These are phyloP conservation scores for Atherix ibis DNA, from an alignment of 2,888 invertebrate species.

Conservation along the genomic window DNA sequence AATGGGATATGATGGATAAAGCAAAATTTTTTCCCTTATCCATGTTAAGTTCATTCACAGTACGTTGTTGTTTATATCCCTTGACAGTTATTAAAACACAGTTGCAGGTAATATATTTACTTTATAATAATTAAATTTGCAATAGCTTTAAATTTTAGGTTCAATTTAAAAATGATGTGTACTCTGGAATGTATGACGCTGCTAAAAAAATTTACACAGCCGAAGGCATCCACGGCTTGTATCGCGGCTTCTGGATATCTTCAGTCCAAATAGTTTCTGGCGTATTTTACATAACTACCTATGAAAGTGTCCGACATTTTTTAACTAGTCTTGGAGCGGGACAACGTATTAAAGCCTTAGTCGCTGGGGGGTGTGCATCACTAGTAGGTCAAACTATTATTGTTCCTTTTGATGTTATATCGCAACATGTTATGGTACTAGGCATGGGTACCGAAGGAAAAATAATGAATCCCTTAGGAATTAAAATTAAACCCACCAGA, in stretches of 20 bases:
- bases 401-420: constrained; percentile 91
- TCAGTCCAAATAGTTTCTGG: constrained; percentile 75
- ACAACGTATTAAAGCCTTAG: constrained; percentile 46
- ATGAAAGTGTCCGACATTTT: constrained; percentile 76
- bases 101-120: constrained; percentile 46
- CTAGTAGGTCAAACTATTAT: constrained; percentile 88
- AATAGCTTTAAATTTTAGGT: constrained; percentile 13
- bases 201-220: constrained; percentile 67
- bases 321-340: constrained; percentile 39
- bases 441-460: constrained; percentile 40
- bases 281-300: constrained; percentile 84
- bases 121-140: background rate
- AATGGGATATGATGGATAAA: constrained; percentile 98
- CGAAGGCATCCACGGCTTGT: constrained; percentile 77
- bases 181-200: constrained; percentile 77
- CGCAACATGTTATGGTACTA: constrained; percentile 92
- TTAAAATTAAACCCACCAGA: constrained; percentile 44
- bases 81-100: constrained; percentile 88
- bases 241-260: constrained; percentile 90
- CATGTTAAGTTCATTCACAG: constrained; percentile 51
- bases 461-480: constrained; percentile 59
- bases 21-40: constrained; percentile 84
- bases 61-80: constrained; percentile 69
- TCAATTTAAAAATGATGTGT: constrained; percentile 67
- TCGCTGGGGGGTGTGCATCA: constrained; percentile 84